Percentiles rank a stretch among this genome's conserved stretches.
These are phyloP conservation scores for Ammodytes marinus DNA, from an alignment of 2,113 vertebrate species.

Conservation along the genomic window DNA sequence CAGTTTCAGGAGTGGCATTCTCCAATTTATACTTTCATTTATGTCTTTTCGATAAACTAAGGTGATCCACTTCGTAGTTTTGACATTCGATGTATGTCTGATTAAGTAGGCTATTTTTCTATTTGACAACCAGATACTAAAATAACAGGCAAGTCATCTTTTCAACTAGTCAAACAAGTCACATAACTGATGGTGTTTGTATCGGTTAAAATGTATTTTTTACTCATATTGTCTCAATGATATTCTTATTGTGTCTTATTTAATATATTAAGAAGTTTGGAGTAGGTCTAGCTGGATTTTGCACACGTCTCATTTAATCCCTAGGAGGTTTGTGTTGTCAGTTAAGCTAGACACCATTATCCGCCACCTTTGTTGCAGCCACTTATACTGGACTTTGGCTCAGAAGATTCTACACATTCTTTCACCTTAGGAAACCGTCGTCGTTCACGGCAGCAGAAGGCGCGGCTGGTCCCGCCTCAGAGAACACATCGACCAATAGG, in stretches of 20 bases:
- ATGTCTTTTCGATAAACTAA: background rate
- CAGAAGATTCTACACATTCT: background rate
- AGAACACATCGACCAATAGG: constrained; percentile 93
- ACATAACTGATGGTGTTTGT: background rate
- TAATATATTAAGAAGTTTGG: background rate
- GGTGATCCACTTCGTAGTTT: background rate
- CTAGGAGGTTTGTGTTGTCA: too few species aligned
- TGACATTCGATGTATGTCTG: background rate
- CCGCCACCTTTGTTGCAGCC: background rate
- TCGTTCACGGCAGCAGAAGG: constrained; percentile 86
- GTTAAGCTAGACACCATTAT: background rate
- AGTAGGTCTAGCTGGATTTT: background rate
- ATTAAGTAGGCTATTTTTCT: background rate
- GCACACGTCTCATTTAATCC: background rate
- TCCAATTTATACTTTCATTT: background rate
- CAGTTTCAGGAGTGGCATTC: background rate
- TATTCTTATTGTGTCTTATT: background rate
- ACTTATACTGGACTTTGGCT: constrained; percentile 50
- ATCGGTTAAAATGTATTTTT: background rate
- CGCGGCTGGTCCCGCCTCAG: constrained; percentile 84
- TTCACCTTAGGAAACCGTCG: constrained; percentile 93
- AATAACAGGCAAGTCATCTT: too few species aligned
- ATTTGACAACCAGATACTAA: too few species aligned
- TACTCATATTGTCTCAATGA: background rate
- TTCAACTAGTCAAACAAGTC: background rate